phyloP scores from a whole-genome alignment of 2,888 invertebrate genomes.

The Eupithecia vulgata region DNA sequence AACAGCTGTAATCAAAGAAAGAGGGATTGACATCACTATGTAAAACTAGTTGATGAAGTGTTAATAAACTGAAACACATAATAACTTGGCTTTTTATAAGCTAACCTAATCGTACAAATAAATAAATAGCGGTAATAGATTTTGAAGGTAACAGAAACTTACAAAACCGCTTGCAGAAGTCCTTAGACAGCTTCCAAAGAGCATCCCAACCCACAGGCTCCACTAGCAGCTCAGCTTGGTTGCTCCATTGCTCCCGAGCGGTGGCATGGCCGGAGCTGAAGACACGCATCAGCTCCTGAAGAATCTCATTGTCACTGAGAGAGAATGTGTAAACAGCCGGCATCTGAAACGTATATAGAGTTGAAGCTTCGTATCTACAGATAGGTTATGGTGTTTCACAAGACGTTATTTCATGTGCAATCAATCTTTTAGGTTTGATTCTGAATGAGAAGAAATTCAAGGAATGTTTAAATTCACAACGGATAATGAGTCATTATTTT shows the following conservation, averaged over 20 bases:
- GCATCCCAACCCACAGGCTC: conserved; percentile 89
- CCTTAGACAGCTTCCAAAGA: conserved; percentile 87
- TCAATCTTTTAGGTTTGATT: not conserved
- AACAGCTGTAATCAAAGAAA: conserved; percentile 69
- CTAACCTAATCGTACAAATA: too few relatives aligned
- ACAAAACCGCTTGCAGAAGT: conserved; percentile 85
- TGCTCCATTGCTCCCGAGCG: conserved; percentile 73
- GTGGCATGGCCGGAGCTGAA: conserved; percentile 70
- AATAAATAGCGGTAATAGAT: too few relatives aligned
- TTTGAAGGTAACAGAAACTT: conserved; percentile 36
- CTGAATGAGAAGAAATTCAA: not conserved
- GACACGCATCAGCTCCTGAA: conserved; percentile 66
- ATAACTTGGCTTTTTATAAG: not conserved
- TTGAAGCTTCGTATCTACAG: not conserved
- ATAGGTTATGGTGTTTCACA: not conserved
- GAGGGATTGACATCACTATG: not conserved
- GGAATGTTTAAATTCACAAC: not conserved
- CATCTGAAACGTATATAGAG: conserved; percentile 55
- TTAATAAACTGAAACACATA: not conserved
- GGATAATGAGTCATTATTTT: not conserved
- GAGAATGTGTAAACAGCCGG: conserved; percentile 72
- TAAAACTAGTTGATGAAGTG: too few relatives aligned
- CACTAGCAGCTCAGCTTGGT: conserved; percentile 82
- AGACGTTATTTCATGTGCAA: not conserved
- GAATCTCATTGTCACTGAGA: conserved; percentile 70